phyloP scores from a whole-genome alignment of 1,140 invertebrate genomes.

The Ylistrum balloti region DNA sequence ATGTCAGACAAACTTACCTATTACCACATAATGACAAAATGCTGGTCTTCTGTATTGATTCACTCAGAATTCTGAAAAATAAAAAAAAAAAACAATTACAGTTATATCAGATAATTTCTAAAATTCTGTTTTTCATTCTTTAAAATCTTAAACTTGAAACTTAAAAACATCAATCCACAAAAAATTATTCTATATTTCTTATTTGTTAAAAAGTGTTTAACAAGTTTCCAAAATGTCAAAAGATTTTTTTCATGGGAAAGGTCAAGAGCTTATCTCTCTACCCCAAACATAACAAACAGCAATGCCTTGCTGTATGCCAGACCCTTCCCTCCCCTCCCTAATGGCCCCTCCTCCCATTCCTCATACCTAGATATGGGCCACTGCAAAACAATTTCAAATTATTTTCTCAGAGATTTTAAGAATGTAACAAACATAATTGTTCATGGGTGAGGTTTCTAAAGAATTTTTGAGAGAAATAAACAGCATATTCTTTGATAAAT shows the following conservation, averaged over 20 bases:
- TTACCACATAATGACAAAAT: not conserved
- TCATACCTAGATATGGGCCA: not conserved
- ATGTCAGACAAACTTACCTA: not conserved
- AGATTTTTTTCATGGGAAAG: too few species aligned
- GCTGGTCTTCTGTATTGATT: not conserved
- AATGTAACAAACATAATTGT: constrained; percentile 1
- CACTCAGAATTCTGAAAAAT: not conserved
- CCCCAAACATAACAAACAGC: too few species aligned
- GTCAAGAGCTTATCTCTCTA: too few species aligned
- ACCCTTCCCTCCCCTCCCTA: not conserved
- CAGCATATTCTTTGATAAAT: not conserved
- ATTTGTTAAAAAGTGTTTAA: too few species aligned
- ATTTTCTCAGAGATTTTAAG: not conserved
- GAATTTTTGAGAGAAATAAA: not conserved
- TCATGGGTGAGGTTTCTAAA: not conserved
- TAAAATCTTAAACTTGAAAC: too few species aligned
- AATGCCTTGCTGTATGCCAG: too few species aligned
- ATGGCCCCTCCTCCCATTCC: not conserved
- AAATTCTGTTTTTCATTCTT: too few species aligned
- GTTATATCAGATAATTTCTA: too few species aligned
- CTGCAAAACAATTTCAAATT: not conserved
- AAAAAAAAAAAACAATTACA: too few species aligned
- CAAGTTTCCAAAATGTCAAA: too few species aligned
- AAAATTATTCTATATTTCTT: too few species aligned
- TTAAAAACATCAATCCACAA: too few species aligned